Evolutionary conservation across 2,113 vertebrate genomes (phyloP).

Genomic region (Pyxicephalus adspersus): DNA sequence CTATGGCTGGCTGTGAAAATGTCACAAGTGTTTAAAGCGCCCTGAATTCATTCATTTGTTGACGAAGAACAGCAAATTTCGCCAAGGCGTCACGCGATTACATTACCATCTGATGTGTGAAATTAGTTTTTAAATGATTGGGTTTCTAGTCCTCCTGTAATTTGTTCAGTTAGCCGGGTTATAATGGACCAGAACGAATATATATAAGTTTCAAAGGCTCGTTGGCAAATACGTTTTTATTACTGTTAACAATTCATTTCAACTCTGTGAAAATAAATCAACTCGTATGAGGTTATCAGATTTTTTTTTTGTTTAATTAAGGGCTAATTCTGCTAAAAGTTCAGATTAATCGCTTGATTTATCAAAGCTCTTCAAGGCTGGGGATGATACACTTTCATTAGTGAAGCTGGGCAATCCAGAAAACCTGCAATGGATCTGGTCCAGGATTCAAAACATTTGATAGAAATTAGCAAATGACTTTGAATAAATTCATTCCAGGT

Average conservation of each 20-base stretch:
- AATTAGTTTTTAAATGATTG: constrained; percentile 45
- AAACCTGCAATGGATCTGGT: no score
- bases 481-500: no score
- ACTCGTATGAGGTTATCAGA: not conserved
- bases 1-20: constrained; percentile 16
- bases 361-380: no score
- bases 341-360: no score
- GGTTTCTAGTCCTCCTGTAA: not conserved
- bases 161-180: constrained; percentile 4
- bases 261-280: not conserved
- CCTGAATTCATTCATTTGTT: not conserved
- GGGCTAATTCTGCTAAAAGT: not conserved
- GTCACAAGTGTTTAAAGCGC: constrained; percentile 35
- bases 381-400: no score
- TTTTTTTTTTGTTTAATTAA: not conserved
- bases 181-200: constrained; percentile 25
- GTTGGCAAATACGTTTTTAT: constrained; percentile 13
- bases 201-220: not conserved
- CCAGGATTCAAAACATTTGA: no score
- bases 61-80: constrained; percentile 18
- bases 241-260: constrained; percentile 6
- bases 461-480: no score
- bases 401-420: no score
- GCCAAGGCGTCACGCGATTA: constrained; percentile 1
- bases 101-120: constrained; percentile 45